phyloP scores from a whole-genome alignment of 2,888 invertebrate species.

The Diachrysia chrysitis region DNA sequence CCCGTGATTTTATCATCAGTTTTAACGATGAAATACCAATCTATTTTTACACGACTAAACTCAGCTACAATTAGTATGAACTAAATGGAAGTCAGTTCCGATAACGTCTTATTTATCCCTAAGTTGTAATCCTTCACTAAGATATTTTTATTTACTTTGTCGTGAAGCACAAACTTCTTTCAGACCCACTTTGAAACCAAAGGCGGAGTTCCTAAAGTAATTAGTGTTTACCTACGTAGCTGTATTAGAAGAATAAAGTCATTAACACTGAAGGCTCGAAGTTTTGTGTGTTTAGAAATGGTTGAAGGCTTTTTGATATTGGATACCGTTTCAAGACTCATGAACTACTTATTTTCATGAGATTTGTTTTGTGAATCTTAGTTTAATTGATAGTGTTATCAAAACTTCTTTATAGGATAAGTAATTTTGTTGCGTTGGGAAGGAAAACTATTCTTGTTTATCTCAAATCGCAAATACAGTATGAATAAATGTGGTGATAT shows the following conservation, averaged over 20 bases:
- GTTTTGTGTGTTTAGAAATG: slow-evolving; percentile 4
- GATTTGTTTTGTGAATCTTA: neutral
- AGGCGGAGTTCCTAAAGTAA: slow-evolving; percentile 32
- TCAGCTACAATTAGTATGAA: too few relatives aligned
- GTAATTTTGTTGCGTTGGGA: too few relatives aligned
- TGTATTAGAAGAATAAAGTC: slow-evolving; percentile 2
- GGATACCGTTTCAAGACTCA: neutral
- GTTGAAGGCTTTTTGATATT: neutral
- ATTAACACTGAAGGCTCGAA: neutral
- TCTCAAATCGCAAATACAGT: too few relatives aligned
- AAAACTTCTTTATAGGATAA: too few relatives aligned
- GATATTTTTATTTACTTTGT: slow-evolving; percentile 30
- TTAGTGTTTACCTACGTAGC: slow-evolving; percentile 18
- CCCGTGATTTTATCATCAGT: too few relatives aligned
- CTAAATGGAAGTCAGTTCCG: neutral
- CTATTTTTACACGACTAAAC: too few relatives aligned
- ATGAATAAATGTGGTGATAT: too few relatives aligned
- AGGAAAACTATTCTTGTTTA: too few relatives aligned
- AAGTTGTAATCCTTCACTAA: slow-evolving; percentile 35
- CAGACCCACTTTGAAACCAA: slow-evolving; percentile 24
- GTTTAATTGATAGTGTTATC: neutral
- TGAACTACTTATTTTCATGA: neutral
- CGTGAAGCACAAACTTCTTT: slow-evolving; percentile 23
- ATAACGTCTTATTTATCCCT: slow-evolving; percentile 8
- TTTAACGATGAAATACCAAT: too few relatives aligned